A percentile compares a stretch with the other conserved stretches of the same genome.
phyloP scores from a whole-genome alignment of 2,113 vertebrate genomes.

The Symphodus melops region DNA sequence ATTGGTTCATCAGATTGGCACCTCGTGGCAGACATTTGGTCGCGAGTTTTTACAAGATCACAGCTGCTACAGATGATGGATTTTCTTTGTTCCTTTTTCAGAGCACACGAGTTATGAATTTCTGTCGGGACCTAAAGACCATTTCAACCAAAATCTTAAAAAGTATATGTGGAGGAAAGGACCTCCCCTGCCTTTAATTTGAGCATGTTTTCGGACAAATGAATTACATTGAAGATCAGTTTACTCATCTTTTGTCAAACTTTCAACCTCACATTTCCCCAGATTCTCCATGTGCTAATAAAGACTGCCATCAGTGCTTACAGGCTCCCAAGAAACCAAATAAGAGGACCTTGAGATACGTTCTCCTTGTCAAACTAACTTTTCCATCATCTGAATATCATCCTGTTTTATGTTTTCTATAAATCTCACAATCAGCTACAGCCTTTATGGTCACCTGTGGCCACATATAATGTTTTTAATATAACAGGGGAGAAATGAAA shows the following conservation, averaged over 20 bases:
- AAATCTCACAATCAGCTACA: background rate
- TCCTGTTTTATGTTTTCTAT: background rate
- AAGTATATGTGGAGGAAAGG: no score
- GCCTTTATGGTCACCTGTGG: background rate
- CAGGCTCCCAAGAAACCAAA: background rate
- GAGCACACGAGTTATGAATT: no score
- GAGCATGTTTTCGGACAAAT: no score
- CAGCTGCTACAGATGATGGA: no score
- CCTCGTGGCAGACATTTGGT: no score
- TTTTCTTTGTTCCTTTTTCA: no score
- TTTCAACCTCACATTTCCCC: background rate
- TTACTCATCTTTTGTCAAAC: background rate
- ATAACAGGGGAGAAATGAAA: background rate
- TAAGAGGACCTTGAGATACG: background rate
- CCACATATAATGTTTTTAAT: background rate
- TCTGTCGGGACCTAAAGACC: no score
- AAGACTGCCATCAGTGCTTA: background rate
- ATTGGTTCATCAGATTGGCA: no score
- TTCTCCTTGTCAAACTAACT: background rate
- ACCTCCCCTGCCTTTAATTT: no score
- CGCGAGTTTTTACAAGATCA: no score
- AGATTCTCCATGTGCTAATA: background rate
- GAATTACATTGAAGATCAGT: background rate
- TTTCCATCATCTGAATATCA: background rate
- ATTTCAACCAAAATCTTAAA: no score